phyloP scores from a whole-genome alignment of 2,888 invertebrate species.

The Halictus quadricinctus region DNA sequence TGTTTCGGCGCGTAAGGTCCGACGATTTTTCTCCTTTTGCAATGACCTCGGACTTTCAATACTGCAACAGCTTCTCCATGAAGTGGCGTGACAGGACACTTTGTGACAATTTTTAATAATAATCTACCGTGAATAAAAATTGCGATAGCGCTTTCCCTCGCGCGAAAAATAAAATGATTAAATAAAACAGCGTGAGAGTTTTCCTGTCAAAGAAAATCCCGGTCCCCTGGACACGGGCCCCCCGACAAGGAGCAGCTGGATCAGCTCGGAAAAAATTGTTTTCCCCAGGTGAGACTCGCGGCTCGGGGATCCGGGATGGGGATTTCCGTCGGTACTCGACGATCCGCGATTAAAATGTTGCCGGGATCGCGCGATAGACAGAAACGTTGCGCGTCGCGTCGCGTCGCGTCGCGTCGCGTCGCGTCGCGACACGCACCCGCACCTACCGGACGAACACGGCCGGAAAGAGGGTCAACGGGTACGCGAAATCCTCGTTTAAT shows the following conservation, averaged over 20 bases:
- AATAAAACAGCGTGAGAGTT: background rate
- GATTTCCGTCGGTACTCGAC: conserved; percentile 57
- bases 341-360: conserved; percentile 67
- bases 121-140: too few relatives aligned
- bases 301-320: conserved; percentile 54
- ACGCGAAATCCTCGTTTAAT: conserved; percentile 65
- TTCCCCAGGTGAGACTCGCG: background rate
- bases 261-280: conserved; percentile 36
- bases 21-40: background rate
- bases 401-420: background rate
- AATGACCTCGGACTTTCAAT: background rate
- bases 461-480: conserved; percentile 53
- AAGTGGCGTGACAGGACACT: too few relatives aligned
- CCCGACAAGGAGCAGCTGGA: conserved; percentile 23
- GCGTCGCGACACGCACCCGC: conserved; percentile 25
- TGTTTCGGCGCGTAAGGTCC: background rate
- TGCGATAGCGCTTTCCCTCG: background rate
- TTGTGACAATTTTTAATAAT: too few relatives aligned
- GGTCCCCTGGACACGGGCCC: background rate
- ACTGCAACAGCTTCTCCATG: too few relatives aligned
- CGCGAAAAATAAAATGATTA: background rate
- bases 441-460: conserved; percentile 23
- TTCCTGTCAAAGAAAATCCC: background rate
- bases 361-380: conserved; percentile 33
- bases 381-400: background rate